These are phyloP conservation scores for Mirza zaza DNA, from an alignment of 2,113 vertebrate genomes.

Conservation along the genomic window DNA sequence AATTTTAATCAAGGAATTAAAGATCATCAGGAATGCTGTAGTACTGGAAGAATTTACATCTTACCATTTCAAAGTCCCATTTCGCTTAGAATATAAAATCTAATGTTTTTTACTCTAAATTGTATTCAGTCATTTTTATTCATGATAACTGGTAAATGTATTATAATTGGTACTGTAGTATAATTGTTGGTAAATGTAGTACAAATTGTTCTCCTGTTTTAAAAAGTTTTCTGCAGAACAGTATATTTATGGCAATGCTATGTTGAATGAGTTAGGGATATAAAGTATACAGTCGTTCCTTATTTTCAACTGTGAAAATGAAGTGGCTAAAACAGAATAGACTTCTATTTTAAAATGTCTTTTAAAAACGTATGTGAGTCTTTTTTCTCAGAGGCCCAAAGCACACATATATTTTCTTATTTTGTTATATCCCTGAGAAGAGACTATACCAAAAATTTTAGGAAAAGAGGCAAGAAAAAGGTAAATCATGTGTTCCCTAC, in stretches of 20 bases:
- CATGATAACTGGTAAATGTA: slow-evolving; percentile 43
- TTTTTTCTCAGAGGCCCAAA: slow-evolving; percentile 55
- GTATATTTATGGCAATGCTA: background rate
- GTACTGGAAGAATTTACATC: background rate
- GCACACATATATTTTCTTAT: slow-evolving; percentile 30
- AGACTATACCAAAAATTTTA: slow-evolving; percentile 48
- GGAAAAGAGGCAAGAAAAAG: slow-evolving; percentile 45
- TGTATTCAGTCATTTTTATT: slow-evolving; percentile 58
- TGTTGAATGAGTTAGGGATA: slow-evolving; percentile 13
- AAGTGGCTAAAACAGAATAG: slow-evolving; percentile 39
- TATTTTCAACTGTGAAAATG: slow-evolving; percentile 58
- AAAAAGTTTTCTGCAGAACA: slow-evolving; percentile 2
- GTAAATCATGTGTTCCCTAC: background rate
- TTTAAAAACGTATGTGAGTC: slow-evolving; percentile 24
- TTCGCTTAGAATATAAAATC: slow-evolving; percentile 39
- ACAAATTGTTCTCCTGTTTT: slow-evolving; percentile 40
- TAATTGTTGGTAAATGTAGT: background rate
- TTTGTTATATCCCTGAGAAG: slow-evolving; percentile 42
- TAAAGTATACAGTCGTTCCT: background rate
- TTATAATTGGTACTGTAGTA: slow-evolving; percentile 44
- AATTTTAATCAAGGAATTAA: slow-evolving; percentile 26
- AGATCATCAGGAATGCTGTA: background rate
- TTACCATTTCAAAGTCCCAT: background rate
- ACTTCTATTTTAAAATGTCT: slow-evolving; percentile 11
- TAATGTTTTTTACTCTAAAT: slow-evolving; percentile 40